Evolutionary conservation across 2,888 invertebrate genomes (phyloP), one percentile per base, ranked within the genome.

Genomic region (Eupithecia exiguata): DNA sequence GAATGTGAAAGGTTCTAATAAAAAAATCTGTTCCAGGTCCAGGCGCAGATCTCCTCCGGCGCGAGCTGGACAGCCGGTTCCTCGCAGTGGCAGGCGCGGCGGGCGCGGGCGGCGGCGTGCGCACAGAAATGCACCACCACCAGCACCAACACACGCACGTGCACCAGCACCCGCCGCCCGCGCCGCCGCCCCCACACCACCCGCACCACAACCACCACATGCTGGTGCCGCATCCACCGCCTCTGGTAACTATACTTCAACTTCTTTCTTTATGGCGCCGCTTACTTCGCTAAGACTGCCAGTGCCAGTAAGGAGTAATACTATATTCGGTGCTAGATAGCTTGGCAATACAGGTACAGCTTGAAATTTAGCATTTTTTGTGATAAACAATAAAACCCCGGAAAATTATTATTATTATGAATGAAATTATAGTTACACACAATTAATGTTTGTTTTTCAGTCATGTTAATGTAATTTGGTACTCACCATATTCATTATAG

Each of bases 41-140:
- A 0, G 93, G 94, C 91, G 97, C 97, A 68, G 98, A 98, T 90
- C 95, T 98, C 87, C 95, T 98, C 80, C 96, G 98, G 74, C 96
- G 98, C 85, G 98, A 98, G 93, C 94, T 98, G 84, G 98, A 98
- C 95, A 98, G 96, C 87, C 96, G 98, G 87, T 98, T 98, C 94
- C 95, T 98, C 87, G 98, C 98, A 83, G 97, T 98, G 70, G 97
- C 97, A 89, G 97, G 97, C 84, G 88, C 83, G 91, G 89, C 76
- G 21, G 77, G 74, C 58, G 85, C 76, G 81, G 83, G 97, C 88
- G 97, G 97, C 82, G 86, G 58, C 96, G 95, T 97, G 86, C 96
- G 97, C 85, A 98, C 97, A 69, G 98, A 98, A 94, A 97, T 98
- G 96, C 98, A 98, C 91, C 98, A 98, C 94, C 98, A 98, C 95